A percentile compares a stretch with the other conserved stretches of the same genome.
Evolutionary conservation across 2,888 invertebrate genomes (phyloP).

Genomic region (Habrosyne pyritoides): DNA sequence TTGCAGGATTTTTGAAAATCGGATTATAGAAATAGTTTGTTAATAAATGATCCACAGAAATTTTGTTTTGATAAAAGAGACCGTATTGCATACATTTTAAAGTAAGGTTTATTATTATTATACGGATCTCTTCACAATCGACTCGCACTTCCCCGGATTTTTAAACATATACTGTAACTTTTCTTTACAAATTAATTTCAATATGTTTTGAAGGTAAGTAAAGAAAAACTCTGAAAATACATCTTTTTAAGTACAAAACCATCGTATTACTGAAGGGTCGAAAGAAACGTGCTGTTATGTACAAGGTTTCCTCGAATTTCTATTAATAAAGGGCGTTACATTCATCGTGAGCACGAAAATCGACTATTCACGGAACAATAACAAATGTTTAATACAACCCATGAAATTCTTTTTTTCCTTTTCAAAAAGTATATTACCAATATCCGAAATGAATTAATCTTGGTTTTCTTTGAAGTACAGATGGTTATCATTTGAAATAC

Average conservation of each 20-base stretch:
- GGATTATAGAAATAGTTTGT: too few species aligned
- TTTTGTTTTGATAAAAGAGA: too few species aligned
- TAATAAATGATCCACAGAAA: too few species aligned
- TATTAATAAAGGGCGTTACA: conserved; percentile 13
- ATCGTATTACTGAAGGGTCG: conserved; percentile 5
- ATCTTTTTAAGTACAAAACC: background rate
- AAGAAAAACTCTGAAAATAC: background rate
- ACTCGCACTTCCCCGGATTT: too few species aligned
- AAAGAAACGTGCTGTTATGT: conserved; percentile 8
- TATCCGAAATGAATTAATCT: background rate
- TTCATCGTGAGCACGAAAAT: conserved; percentile 12
- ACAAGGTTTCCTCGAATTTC: conserved; percentile 13
- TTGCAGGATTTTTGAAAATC: too few species aligned
- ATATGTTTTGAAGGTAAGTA: background rate
- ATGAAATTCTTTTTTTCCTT: background rate
- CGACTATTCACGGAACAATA: conserved; percentile 12
- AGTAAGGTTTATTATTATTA: too few species aligned
- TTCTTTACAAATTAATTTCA: too few species aligned
- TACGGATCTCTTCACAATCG: too few species aligned
- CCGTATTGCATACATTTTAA: too few species aligned
- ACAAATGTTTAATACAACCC: background rate
- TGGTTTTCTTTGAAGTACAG: too few species aligned
- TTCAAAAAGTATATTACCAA: background rate
- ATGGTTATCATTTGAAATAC: too few species aligned
- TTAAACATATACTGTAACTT: too few species aligned